These are phyloP conservation scores for Sardina pilchardus DNA, from an alignment of 2,113 vertebrate genomes.

Conservation along the genomic window DNA sequence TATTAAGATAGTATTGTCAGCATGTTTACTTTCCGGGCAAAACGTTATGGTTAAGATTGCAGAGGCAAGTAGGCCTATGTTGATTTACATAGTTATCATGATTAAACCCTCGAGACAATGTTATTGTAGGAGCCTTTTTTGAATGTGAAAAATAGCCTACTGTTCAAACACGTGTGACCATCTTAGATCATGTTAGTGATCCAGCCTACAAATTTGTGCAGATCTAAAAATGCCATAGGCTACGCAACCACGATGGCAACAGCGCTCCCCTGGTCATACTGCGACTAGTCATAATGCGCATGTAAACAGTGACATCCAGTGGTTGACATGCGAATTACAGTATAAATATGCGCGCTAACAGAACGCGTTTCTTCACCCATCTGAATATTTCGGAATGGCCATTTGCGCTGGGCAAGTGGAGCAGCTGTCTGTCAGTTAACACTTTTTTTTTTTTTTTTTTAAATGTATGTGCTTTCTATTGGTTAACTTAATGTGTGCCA, in stretches of 20 bases:
- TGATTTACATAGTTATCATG: background rate
- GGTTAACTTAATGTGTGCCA: no score
- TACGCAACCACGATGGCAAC: background rate
- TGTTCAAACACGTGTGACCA: background rate
- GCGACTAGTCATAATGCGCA: background rate
- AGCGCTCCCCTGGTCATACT: background rate
- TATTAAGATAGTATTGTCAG: background rate
- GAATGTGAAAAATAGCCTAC: background rate
- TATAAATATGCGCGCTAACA: no score
- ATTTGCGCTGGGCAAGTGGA: no score
- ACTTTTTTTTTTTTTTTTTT: no score
- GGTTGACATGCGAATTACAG: background rate
- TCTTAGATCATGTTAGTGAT: background rate
- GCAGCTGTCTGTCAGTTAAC: no score
- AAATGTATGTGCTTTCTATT: no score
- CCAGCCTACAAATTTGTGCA: background rate
- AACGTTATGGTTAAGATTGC: background rate
- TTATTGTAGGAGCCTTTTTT: background rate
- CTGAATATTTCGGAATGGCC: no score
- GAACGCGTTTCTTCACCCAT: no score
- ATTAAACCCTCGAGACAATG: background rate
- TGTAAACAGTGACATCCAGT: slow-evolving; percentile 5
- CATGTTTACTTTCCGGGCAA: background rate
- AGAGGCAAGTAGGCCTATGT: background rate
- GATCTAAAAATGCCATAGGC: background rate